Conservation (phyloP, 2,113 vertebrate genomes). For the Sceloporus undulatus region DNA sequence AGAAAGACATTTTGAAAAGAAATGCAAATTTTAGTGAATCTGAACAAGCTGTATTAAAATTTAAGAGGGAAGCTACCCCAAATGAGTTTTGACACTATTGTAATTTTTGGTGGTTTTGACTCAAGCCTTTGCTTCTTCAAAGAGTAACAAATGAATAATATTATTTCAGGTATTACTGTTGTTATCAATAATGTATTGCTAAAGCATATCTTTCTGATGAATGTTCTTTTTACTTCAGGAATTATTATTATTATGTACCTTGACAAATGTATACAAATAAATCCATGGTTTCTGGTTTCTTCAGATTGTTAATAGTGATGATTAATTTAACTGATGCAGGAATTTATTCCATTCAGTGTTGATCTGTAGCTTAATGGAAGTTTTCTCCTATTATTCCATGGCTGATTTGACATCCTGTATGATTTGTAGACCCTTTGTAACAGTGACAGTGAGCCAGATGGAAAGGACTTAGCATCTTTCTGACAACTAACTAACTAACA, state of each 20-base stretch:
- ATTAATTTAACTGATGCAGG: constrained; percentile 37
- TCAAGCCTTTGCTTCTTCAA: constrained; percentile 7
- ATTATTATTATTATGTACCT: constrained; percentile 38
- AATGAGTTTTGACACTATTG: neutral
- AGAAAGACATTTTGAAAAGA: neutral
- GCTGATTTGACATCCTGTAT: constrained; percentile 44
- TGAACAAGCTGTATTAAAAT: neutral
- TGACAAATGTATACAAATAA: constrained; percentile 38
- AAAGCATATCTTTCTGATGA: neutral
- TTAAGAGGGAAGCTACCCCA: neutral
- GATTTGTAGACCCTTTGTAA: constrained; percentile 20
- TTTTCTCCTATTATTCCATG: constrained; percentile 17
- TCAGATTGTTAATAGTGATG: constrained; percentile 40
- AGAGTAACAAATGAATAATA: constrained; percentile 8
- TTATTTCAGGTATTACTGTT: neutral
- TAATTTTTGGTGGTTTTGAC: neutral
- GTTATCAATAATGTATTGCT: neutral
- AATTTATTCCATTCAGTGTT: constrained; percentile 10
- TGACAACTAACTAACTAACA: constrained; percentile 56
- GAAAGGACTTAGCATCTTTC: constrained; percentile 55
- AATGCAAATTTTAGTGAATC: neutral
- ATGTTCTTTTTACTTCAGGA: neutral
- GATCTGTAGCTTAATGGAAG: constrained; percentile 41
- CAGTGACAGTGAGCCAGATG: constrained; percentile 42
- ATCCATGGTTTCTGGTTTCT: constrained; percentile 28